Conservation (phyloP, 2,797 vertebrate genomes). For the Mergus octosetaceus region DNA sequence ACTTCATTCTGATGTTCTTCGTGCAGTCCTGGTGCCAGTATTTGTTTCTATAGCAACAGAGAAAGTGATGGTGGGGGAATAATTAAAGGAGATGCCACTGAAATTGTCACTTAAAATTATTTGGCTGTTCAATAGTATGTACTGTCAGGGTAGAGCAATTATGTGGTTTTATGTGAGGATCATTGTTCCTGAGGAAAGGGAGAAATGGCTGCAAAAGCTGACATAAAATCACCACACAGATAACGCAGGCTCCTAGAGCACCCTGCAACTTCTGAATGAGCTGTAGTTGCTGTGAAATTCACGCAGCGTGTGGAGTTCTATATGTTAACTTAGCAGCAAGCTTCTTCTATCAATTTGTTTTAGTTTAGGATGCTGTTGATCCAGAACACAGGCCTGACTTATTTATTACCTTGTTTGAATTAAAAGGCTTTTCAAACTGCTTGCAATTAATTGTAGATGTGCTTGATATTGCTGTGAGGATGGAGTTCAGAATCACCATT, state of each 20-base stretch:
- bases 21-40: background rate
- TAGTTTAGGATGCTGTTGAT: background rate
- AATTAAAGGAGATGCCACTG: slow-evolving; percentile 46
- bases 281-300: no score
- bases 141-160: slow-evolving; percentile 36
- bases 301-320: no score
- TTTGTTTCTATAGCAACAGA: slow-evolving; percentile 67
- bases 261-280: no score
- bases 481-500: background rate
- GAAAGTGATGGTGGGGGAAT: slow-evolving; percentile 44
- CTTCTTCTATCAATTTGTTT: background rate
- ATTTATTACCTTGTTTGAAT: background rate
- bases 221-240: background rate
- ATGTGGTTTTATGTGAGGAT: background rate
- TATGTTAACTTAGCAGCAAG: background rate
- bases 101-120: slow-evolving; percentile 54
- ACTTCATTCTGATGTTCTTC: background rate
- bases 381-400: background rate
- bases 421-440: background rate
- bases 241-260: no score
- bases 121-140: slow-evolving; percentile 1
- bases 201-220: slow-evolving; percentile 38
- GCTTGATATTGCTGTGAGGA: background rate
- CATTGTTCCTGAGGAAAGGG: slow-evolving; percentile 21
- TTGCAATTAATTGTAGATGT: background rate